Conservation (phyloP, 2,797 vertebrate species). For the Spondyliosoma cantharus region DNA sequence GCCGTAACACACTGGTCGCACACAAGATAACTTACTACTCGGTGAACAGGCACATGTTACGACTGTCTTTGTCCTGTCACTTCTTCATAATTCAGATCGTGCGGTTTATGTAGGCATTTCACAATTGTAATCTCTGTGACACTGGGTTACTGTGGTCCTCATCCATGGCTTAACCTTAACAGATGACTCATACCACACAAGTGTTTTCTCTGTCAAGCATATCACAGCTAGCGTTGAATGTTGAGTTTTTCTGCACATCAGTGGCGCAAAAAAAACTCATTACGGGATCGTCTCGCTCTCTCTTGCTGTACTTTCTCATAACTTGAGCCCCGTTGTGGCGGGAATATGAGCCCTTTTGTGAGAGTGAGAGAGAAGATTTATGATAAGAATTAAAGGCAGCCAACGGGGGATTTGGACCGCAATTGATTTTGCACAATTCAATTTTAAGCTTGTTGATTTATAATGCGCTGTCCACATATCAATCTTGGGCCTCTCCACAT, state of each 20-base stretch:
- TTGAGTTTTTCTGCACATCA: slow-evolving; percentile 41
- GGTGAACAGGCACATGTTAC: slow-evolving; percentile 1
- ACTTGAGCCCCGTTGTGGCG: slow-evolving; percentile 60
- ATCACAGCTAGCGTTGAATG: slow-evolving; percentile 20
- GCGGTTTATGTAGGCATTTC: background rate
- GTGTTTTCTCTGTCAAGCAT: slow-evolving; percentile 19
- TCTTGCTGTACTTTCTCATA: slow-evolving; percentile 68
- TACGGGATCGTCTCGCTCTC: slow-evolving; percentile 50
- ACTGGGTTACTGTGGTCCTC: slow-evolving; percentile 19
- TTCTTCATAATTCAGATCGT: background rate
- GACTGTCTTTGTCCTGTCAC: background rate
- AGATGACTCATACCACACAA: slow-evolving; percentile 21
- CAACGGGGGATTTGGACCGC: slow-evolving; percentile 73
- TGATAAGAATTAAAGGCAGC: slow-evolving; percentile 78
- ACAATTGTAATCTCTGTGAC: background rate
- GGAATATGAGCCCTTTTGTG: slow-evolving; percentile 64
- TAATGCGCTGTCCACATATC: slow-evolving; percentile 79
- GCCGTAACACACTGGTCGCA: slow-evolving; percentile 27
- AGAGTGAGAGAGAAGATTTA: slow-evolving; percentile 73
- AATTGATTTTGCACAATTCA: slow-evolving; percentile 83
- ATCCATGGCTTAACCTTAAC: slow-evolving; percentile 25
- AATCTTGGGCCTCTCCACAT: slow-evolving; percentile 70
- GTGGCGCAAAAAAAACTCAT: slow-evolving; percentile 51
- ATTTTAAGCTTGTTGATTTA: slow-evolving; percentile 84
- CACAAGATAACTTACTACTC: slow-evolving; percentile 21